These are phyloP conservation scores for Mycetomoellerius zeteki DNA, from an alignment of 1,140 invertebrate genomes.

Conservation along the genomic window DNA sequence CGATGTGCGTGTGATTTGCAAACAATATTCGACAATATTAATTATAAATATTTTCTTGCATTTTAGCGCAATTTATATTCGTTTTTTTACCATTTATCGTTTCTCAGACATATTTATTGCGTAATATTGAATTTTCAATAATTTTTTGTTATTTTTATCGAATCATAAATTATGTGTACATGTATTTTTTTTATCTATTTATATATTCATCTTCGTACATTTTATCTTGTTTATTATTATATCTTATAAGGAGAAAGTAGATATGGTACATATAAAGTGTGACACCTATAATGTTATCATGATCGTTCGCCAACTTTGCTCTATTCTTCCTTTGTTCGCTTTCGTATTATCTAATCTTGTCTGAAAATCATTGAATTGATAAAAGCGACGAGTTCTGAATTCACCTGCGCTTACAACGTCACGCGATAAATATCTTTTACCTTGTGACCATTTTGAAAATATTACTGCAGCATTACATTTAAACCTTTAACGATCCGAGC, in stretches of 20 bases:
- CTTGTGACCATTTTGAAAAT: conserved; percentile 38
- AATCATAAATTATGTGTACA: not conserved
- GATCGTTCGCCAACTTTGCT: not conserved
- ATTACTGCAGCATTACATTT: not conserved
- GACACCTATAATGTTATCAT: not conserved
- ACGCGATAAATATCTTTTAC: conserved; percentile 5
- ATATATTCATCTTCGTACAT: not conserved
- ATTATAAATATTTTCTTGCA: not conserved
- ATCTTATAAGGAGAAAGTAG: not conserved
- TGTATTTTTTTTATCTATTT: conserved; percentile 15
- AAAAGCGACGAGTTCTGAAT: conserved; percentile 25
- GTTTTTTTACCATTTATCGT: not conserved
- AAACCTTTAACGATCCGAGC: not conserved
- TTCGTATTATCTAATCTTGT: conserved; percentile 34
- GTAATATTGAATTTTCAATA: not conserved
- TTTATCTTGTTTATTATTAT: not conserved
- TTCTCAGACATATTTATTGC: not conserved
- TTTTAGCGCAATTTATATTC: not conserved
- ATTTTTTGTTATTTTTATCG: not conserved
- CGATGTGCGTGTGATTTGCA: not conserved
- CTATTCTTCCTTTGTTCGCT: conserved; percentile 22
- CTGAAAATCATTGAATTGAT: conserved; percentile 44
- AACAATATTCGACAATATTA: not conserved
- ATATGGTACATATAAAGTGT: not conserved
- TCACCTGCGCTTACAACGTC: not conserved